These are phyloP conservation scores for Lordiphosa mommai DNA, from an alignment of 1,140 invertebrate genomes.

Conservation along the genomic window DNA sequence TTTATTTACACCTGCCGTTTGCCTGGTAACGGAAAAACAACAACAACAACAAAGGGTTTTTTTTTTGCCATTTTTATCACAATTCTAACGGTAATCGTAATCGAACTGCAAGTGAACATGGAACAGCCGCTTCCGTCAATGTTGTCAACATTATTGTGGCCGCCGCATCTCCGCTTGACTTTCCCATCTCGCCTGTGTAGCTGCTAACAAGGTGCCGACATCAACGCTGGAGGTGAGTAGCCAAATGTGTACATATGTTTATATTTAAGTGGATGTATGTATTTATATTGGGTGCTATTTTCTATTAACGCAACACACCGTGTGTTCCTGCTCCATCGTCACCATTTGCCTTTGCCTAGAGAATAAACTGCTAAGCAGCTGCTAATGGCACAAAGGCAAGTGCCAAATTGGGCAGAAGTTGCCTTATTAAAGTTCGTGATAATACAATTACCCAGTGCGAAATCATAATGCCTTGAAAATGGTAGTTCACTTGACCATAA, in stretches of 20 bases:
- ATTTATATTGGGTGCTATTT: conserved; percentile 27
- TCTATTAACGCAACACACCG: conserved; percentile 36
- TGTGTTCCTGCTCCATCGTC: conserved; percentile 22
- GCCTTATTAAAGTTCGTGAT: conserved; percentile 1
- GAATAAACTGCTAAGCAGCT: conserved; percentile 39
- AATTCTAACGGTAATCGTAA: conserved; percentile 19
- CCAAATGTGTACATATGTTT: neutral
- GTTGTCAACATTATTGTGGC: neutral
- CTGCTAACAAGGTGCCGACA: conserved; percentile 20
- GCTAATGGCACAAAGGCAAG: conserved; percentile 44
- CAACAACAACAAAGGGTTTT: conserved; percentile 10
- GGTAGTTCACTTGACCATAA: no score
- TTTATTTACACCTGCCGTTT: conserved; percentile 64
- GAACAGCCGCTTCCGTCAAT: neutral
- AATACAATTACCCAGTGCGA: no score
- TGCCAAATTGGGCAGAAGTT: conserved; percentile 13
- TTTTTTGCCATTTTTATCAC: conserved; percentile 22
- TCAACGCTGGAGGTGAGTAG: conserved; percentile 45
- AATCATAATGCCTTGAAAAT: no score
- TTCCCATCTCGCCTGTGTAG: conserved; percentile 5
- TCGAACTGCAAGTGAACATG: conserved; percentile 26
- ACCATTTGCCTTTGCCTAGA: conserved; percentile 17
- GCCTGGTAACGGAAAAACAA: conserved; percentile 48
- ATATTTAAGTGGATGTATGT: conserved; percentile 2
- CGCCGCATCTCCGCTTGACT: conserved; percentile 6